phyloP scores from a whole-genome alignment of 1,140 invertebrate genomes.

The Drosophila teissieri region DNA sequence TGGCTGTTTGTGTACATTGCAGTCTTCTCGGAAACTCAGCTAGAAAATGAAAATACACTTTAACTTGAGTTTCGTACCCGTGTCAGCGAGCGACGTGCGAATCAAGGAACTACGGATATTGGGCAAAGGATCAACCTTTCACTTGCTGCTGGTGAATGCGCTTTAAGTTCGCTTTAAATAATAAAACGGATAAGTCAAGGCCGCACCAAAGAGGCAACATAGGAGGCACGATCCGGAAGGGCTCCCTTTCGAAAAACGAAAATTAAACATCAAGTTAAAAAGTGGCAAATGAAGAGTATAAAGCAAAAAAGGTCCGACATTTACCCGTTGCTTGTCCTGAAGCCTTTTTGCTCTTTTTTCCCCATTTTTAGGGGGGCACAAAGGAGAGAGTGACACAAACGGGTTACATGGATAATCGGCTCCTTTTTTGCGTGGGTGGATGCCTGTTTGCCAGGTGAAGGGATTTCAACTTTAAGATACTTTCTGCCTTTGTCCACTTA shows the following conservation, averaged over 20 bases:
- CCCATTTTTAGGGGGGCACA: neutral
- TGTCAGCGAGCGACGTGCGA: neutral
- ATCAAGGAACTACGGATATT: neutral
- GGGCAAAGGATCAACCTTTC: neutral
- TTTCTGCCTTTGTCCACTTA: constrained; percentile 35
- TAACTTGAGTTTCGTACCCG: no score
- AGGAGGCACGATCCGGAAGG: constrained; percentile 17
- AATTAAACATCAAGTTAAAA: constrained; percentile 50
- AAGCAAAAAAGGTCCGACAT: constrained; percentile 22
- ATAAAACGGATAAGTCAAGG: constrained; percentile 8
- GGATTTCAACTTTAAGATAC: constrained; percentile 21
- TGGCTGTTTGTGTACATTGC: no score
- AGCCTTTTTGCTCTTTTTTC: constrained; percentile 1
- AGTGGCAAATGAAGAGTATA: constrained; percentile 37
- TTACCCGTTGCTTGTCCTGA: constrained; percentile 4
- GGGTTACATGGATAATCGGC: constrained; percentile 27
- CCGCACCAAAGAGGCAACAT: neutral
- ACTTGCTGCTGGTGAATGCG: neutral
- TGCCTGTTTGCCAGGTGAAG: constrained; percentile 6
- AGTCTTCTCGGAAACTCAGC: no score
- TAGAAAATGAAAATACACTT: no score
- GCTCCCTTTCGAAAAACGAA: constrained; percentile 18
- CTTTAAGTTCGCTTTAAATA: constrained; percentile 8
- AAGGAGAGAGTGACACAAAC: constrained; percentile 8
- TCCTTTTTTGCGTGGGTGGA: neutral